phyloP scores from a whole-genome alignment of 2,888 invertebrate species.

The Seladonia tumulorum region DNA sequence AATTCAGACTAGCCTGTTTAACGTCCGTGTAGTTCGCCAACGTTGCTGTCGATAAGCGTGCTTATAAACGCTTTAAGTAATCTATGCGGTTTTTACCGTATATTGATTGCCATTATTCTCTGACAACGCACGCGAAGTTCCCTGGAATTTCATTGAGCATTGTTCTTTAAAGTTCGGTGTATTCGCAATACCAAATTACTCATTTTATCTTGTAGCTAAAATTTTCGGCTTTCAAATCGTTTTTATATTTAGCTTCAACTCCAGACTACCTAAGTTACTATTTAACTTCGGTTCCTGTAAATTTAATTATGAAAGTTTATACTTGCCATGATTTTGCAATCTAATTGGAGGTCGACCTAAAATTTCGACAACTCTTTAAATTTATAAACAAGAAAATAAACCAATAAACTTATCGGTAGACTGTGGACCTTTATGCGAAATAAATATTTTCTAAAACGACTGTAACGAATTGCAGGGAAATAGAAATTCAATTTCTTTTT shows the following conservation, averaged over 20 bases:
- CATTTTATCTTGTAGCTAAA: background rate
- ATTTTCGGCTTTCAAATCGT: background rate
- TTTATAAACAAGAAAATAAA: no score
- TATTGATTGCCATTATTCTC: background rate
- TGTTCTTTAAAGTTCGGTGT: background rate
- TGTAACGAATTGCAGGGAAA: no score
- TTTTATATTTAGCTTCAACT: background rate
- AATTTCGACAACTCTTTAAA: no score
- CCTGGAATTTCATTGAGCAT: background rate
- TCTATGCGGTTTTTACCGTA: background rate
- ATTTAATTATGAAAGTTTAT: no score
- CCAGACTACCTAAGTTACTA: no score
- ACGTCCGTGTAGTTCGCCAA: conserved; percentile 5
- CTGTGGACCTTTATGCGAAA: no score
- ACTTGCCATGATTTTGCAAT: no score
- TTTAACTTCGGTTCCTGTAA: no score
- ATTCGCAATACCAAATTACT: background rate
- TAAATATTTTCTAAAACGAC: no score
- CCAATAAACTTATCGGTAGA: no score
- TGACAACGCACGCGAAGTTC: background rate
- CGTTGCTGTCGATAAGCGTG: conserved; percentile 21
- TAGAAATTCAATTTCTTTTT: no score
- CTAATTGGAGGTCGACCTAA: no score
- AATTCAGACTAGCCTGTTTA: conserved; percentile 40
- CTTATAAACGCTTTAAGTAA: background rate